A percentile compares a stretch with the other conserved stretches of the same genome.
Evolutionary conservation across 1,140 invertebrate species (phyloP).

Genomic region (Pachyrhynchus sulphureomaculatus): DNA sequence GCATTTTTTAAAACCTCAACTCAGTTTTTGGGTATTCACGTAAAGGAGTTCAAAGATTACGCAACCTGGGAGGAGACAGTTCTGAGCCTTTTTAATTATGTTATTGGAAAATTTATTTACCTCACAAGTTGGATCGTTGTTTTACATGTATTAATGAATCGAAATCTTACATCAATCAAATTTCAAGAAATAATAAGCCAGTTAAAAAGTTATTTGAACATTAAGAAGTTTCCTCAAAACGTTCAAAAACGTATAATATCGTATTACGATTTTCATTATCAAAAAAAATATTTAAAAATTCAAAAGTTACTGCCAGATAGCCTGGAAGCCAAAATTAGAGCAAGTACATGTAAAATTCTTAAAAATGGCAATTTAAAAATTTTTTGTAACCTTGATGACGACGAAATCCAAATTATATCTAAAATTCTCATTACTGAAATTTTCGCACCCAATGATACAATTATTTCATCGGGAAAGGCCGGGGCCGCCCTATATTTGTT

Average conservation of each 20-base stretch:
- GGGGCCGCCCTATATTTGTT: slow-evolving; percentile 63
- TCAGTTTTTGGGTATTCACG: slow-evolving; percentile 12
- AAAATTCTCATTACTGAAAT: slow-evolving; percentile 36
- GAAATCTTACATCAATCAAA: slow-evolving; percentile 33
- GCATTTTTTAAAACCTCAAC: slow-evolving; percentile 18
- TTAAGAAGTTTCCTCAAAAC: slow-evolving; percentile 34
- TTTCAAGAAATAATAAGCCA: slow-evolving; percentile 38
- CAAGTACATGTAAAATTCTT: slow-evolving; percentile 30
- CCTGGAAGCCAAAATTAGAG: slow-evolving; percentile 32
- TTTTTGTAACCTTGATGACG: slow-evolving; percentile 26
- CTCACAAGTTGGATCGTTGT: slow-evolving; percentile 6
- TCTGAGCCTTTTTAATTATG: neutral
- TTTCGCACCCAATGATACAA: slow-evolving; percentile 43
- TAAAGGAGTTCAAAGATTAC: neutral
- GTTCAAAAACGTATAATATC: slow-evolving; percentile 28
- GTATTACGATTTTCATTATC: slow-evolving; percentile 39
- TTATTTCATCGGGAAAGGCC: slow-evolving; percentile 56
- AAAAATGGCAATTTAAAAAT: slow-evolving; percentile 39
- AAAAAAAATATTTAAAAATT: slow-evolving; percentile 40
- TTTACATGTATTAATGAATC: neutral
- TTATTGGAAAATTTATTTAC: neutral
- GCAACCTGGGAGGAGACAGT: neutral
- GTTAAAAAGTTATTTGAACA: slow-evolving; percentile 35
- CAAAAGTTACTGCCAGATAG: slow-evolving; percentile 21
- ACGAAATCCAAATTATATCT: slow-evolving; percentile 30